Evolutionary conservation across 2,797 vertebrate species (phyloP), one percentile per base, ranked within the genome.

Genomic region (Agapornis canus): DNA sequence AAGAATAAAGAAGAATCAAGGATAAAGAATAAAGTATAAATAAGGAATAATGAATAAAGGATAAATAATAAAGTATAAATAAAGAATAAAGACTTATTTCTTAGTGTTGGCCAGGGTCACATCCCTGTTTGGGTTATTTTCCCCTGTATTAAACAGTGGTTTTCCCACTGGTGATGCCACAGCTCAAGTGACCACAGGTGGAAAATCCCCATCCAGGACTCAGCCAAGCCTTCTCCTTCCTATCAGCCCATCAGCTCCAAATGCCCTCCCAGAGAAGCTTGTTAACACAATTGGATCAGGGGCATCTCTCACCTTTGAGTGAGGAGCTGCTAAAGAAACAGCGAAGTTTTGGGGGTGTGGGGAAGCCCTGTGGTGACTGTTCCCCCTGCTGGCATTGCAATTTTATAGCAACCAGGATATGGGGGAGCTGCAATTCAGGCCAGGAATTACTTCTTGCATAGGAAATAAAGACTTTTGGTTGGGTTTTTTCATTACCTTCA

Each of bases 301-400:
- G 42, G 39, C 71, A 29, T 1, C n/a, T 18, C 14, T 11, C 32
- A 26, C 37, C 18, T 35, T 22, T 1, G 17, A n/a, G 32, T 29
- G 19, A 21, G 3, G 32, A 59, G 32, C 27, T 20, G n/a, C 47
- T 56, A 14, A 25, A 23, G 19, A 63, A n/a, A n/a, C 9, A n/a
- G 0, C 3, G 9, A 39, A 52, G 25, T 7, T 23, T 22, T 13
- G 15, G 5, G 11, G 4, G 6, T 1, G 14, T 6, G 15, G 5
- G n/a, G 11, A 8, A 9, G 14, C 16, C 4, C 2, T 10, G 18
- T 4, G 23, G n/a, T 16, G 11, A 7, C 32, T 20, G 6, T 37
- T 66, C 60, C 31, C 40, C 18, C 32, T 4, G 48, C 10, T 25
- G 40, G 20, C n/a, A 5, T 4, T 2, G 17, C 8, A n/a, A n/a